phyloP scores from a whole-genome alignment of 2,113 vertebrate genomes.

The Semnornis frantzii region DNA sequence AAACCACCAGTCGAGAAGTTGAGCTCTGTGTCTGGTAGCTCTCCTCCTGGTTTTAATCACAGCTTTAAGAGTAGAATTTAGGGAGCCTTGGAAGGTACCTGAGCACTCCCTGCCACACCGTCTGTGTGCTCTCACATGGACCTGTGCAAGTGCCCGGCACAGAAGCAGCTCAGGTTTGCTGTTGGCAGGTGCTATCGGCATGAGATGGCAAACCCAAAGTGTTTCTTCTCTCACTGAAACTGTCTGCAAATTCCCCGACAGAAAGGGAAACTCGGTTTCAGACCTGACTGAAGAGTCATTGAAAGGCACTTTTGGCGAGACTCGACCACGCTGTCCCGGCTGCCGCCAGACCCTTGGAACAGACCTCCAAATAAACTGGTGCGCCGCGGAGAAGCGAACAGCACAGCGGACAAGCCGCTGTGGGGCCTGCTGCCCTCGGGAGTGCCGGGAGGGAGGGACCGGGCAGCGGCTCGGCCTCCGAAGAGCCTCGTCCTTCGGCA shows the following conservation, averaged over 20 bases:
- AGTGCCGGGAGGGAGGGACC: no score
- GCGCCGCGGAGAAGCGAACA: neutral
- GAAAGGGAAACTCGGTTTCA: neutral
- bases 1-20: neutral
- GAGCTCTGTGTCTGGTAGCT: neutral
- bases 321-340: accelerated
- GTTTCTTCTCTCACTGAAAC: neutral
- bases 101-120: neutral
- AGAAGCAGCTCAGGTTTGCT: neutral
- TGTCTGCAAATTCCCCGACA: neutral
- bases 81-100: neutral
- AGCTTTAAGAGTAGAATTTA: neutral
- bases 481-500: no score
- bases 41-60: neutral
- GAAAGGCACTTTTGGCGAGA: neutral
- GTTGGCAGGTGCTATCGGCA: neutral
- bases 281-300: neutral
- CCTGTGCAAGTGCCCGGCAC: neutral
- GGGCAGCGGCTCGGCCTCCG: no score
- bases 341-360: neutral
- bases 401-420: no score
- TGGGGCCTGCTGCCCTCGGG: no score
- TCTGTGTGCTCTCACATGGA: neutral
- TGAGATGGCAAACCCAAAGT: neutral
- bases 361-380: accelerated